Base-by-base conservation (phyloP, 92 coral and sea anemone species). In the Porites evermanni region DNA sequence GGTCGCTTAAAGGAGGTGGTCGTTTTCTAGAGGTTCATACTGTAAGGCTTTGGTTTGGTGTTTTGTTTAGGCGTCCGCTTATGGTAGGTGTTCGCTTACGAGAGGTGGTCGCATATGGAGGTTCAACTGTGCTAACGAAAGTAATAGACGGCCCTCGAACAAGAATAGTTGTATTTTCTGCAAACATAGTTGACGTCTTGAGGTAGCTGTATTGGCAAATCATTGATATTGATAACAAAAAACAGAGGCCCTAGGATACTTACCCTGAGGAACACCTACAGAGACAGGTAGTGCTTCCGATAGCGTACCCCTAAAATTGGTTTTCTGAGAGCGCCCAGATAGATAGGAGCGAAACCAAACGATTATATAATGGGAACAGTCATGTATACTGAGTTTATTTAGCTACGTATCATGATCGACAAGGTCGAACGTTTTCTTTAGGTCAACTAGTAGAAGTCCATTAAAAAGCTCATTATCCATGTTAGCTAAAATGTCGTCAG, bases 181-280 rank as follows among this genome's bases (percentile, higher is more conserved):
- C 88, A 89, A 84, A 84, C 89, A 72, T 84, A 47, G 85, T 53
- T 52, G 79, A 79, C 21, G 54, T 54, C 83, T 23, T 78, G 29
- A 65, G 51, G 82, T 59, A 88, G 26, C 69, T 56, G 69, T 32
- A 74, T 50, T 65, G 82, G 87, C 74, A 86, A 81, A 70, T 86
- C 87, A 70, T 52, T 70, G 65, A 85, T 85, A 77, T 75, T 61
- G 16, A 80, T 63, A 67, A 86, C 47, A 64, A 84, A 86, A 66
- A 86, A 78, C 66, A 65, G 84, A 4, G 89, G 89, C 47, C 88
- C 91, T 23, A 87, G 88, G 44, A 87, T 91, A 50, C 91, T 29
- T 78, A 8, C 84, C 91, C 70, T 87, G 93, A 6, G 91, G 88
- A 16, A 91, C 73, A 44, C 88, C 81, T 19, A 91, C 84, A 8